Evolutionary conservation across 1,140 invertebrate species (phyloP).

Genomic region (Caenorhabditis latens): DNA sequence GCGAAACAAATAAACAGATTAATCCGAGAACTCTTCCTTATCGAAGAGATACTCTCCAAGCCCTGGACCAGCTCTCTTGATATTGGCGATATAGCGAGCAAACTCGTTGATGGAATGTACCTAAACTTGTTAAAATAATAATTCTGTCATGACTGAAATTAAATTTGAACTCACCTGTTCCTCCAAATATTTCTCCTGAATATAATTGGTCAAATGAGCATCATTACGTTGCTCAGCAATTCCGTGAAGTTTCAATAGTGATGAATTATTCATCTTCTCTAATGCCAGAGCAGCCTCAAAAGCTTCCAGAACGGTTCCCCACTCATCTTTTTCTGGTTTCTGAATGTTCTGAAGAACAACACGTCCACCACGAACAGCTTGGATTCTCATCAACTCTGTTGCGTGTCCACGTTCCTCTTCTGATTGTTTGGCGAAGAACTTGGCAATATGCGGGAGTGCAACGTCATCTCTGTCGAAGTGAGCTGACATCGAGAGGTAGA

Average conservation of each 20-base stretch:
- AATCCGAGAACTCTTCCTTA: conserved; percentile 80
- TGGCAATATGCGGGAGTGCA: conserved; percentile 83
- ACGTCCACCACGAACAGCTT: conserved; percentile 85
- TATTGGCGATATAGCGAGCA: conserved; percentile 83
- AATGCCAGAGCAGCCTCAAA: conserved; percentile 82
- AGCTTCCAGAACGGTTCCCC: conserved; percentile 80
- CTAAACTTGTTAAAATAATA: conserved; percentile 9
- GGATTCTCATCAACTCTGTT: conserved; percentile 83
- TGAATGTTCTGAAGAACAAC: conserved; percentile 78
- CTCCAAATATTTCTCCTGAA: conserved; percentile 70
- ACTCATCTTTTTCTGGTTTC: conserved; percentile 82
- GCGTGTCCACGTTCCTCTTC: conserved; percentile 85
- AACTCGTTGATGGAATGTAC: conserved; percentile 85
- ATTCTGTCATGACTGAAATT: conserved; percentile 71
- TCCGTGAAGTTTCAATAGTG: conserved; percentile 83
- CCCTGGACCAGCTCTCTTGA: conserved; percentile 84
- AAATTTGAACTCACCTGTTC: conserved; percentile 81
- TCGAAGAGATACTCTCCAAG: conserved; percentile 85
- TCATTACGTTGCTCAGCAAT: conserved; percentile 83
- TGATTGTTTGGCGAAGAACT: conserved; percentile 84
- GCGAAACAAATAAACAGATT: neutral
- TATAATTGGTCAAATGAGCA: conserved; percentile 80
- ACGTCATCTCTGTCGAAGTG: conserved; percentile 87
- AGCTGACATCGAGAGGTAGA: conserved; percentile 87
- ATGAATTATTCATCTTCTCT: conserved; percentile 86